phyloP scores from a whole-genome alignment of 2,113 vertebrate species.

The Sinosuthora webbiana region DNA sequence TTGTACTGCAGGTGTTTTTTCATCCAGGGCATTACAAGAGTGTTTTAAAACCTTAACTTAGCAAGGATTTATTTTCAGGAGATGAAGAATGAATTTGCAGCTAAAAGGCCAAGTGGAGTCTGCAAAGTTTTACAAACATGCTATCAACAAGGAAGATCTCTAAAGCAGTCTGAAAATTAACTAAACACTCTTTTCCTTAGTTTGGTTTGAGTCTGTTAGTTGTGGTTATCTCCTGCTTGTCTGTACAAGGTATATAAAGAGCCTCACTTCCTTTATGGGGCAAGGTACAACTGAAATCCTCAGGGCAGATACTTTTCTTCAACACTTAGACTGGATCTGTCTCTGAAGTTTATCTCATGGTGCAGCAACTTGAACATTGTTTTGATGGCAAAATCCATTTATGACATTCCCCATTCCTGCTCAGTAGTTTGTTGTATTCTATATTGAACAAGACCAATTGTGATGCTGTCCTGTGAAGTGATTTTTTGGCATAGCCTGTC shows the following conservation, averaged over 20 bases:
- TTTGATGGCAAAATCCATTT: neutral
- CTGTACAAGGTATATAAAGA: neutral
- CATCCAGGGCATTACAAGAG: neutral
- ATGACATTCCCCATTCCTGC: neutral
- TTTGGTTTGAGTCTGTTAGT: neutral
- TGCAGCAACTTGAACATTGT: neutral
- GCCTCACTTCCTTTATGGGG: neutral
- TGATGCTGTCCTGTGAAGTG: neutral
- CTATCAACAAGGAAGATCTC: neutral
- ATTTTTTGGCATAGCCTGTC: neutral
- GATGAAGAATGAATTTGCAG: neutral
- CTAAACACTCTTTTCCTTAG: neutral
- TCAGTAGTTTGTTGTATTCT: neutral
- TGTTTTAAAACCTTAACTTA: neutral
- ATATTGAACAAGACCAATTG: neutral
- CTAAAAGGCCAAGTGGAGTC: neutral
- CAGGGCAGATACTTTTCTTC: neutral
- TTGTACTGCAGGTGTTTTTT: neutral
- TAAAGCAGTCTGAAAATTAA: neutral
- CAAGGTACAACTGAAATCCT: neutral
- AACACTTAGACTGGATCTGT: neutral
- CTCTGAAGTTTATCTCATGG: neutral
- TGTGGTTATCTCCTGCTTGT: neutral
- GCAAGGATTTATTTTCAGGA: neutral
- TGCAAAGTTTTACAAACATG: neutral